Conservation (phyloP, 1,140 invertebrate genomes). For the Achatina immaculata region DNA sequence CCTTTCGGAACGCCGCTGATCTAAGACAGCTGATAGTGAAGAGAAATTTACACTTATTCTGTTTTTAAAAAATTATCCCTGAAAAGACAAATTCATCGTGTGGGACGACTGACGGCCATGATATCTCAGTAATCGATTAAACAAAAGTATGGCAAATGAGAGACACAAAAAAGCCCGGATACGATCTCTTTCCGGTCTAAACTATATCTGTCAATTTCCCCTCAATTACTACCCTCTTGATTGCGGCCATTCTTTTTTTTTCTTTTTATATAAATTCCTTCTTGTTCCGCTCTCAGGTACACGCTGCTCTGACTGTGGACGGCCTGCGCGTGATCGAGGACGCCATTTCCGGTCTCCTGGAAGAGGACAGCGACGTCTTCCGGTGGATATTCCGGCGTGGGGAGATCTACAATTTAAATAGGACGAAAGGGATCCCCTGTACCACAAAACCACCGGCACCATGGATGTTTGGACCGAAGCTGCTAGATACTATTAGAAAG, state of each 20-base stretch:
- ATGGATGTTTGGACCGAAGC: conserved; percentile 63
- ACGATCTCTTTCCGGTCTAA: background rate
- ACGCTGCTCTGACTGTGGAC: conserved; percentile 64
- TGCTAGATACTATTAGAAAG: conserved; percentile 58
- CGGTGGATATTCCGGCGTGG: conserved; percentile 63
- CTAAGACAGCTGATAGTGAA: no score
- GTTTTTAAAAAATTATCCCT: no score
- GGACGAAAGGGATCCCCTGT: conserved; percentile 62
- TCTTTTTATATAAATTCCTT: no score
- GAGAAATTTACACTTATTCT: no score
- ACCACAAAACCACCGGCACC: conserved; percentile 50
- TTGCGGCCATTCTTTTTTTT: background rate
- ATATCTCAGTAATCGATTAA: no score
- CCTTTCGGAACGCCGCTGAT: no score
- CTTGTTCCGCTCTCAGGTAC: conserved; percentile 47
- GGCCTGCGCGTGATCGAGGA: conserved; percentile 55
- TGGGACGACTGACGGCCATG: no score
- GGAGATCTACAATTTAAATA: conserved; percentile 63
- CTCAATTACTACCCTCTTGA: no score
- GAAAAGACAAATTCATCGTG: no score
- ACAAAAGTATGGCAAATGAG: no score
- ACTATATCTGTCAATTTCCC: background rate
- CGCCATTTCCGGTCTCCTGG: conserved; percentile 55
- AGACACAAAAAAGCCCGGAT: no score
- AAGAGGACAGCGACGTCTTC: conserved; percentile 55